These are phyloP conservation scores for Seriola quinqueradiata DNA, from an alignment of 2,113 vertebrate species.

Conservation along the genomic window DNA sequence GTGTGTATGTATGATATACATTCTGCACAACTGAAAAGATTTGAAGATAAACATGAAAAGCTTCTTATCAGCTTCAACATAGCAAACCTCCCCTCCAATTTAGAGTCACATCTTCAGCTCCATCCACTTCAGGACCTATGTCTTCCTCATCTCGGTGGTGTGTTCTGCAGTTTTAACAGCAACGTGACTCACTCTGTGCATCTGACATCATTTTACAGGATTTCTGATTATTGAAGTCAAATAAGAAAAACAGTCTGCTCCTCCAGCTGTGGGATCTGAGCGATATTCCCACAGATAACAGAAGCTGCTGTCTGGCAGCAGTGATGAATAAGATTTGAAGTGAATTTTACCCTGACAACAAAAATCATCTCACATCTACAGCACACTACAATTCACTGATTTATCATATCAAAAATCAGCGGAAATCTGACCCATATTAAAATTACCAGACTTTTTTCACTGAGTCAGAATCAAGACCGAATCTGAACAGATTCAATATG, in stretches of 20 bases:
- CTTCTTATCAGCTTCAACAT: not conserved
- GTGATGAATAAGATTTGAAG: not conserved
- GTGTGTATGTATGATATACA: not conserved
- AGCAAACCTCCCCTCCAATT: not conserved
- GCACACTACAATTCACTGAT: not conserved
- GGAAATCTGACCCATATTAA: too few species aligned
- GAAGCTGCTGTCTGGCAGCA: not conserved
- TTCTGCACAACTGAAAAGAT: not conserved
- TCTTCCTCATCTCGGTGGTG: not conserved
- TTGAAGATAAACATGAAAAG: not conserved
- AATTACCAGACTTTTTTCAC: too few species aligned
- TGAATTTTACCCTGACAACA: not conserved
- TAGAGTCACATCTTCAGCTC: conserved; percentile 1
- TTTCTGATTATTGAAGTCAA: conserved; percentile 8
- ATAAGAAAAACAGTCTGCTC: not conserved
- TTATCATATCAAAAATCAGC: not conserved
- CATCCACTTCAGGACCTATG: not conserved
- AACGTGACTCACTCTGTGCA: conserved; percentile 27
- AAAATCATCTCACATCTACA: not conserved
- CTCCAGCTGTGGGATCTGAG: not conserved
- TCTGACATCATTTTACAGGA: conserved; percentile 21
- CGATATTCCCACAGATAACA: not conserved
- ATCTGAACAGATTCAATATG: too few species aligned
- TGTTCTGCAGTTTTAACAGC: not conserved
- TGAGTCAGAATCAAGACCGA: too few species aligned